Evolutionary conservation across 2,113 vertebrate species (phyloP).

Genomic region (Phocoena phocoena): DNA sequence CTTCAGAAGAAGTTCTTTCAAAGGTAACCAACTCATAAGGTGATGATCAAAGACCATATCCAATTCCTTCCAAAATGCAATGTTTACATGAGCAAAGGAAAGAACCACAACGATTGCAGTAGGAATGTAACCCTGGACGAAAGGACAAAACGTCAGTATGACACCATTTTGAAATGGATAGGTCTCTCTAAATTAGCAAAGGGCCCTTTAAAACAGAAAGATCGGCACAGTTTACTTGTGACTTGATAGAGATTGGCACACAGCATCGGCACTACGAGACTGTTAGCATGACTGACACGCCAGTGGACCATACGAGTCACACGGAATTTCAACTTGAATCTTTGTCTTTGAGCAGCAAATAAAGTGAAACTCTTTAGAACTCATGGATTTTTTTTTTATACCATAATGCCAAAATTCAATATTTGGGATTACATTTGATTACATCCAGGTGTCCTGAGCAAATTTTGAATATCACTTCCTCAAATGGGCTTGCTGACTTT

Average conservation of each 20-base stretch:
- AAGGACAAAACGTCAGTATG: constrained; percentile 47
- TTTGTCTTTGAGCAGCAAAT: not conserved
- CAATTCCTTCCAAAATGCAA: constrained; percentile 78
- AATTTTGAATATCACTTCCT: not conserved
- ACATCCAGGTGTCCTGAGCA: not conserved
- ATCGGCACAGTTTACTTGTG: constrained; percentile 86
- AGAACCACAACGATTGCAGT: not conserved
- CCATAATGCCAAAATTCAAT: constrained; percentile 2
- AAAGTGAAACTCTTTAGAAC: not conserved
- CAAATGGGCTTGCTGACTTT: not conserved
- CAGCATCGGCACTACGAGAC: fast-evolving
- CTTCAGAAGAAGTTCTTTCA: constrained; percentile 69
- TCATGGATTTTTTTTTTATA: not conserved
- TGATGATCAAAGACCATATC: constrained; percentile 82
- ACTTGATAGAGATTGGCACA: constrained; percentile 85
- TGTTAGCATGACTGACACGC: not conserved
- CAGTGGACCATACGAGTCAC: not conserved
- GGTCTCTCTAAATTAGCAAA: constrained; percentile 85
- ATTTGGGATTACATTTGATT: not conserved
- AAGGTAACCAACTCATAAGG: constrained; percentile 63
- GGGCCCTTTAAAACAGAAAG: constrained; percentile 82
- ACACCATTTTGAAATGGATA: constrained; percentile 78
- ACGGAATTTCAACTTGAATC: not conserved
- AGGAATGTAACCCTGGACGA: constrained; percentile 28
- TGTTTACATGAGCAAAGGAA: constrained; percentile 20